Evolutionary conservation across 2,888 invertebrate genomes (phyloP), one percentile per base, ranked within the genome.

Genomic region (Linhomoeus sp.): DNA sequence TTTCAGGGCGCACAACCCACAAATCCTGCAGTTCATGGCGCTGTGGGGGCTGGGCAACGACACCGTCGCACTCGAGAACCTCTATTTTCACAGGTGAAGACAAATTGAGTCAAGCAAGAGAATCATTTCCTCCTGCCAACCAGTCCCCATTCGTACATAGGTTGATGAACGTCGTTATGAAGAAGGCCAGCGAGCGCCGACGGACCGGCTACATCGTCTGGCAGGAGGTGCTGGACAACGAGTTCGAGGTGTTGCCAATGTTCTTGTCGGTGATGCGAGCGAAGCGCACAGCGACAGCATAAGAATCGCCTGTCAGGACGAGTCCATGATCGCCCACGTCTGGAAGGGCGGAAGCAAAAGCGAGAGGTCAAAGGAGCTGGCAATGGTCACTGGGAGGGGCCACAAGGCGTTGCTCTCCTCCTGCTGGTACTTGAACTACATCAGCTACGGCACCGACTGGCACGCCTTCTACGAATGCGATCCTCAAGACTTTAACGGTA

Each of bases 221-320:
- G 82, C 80, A 88, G 71, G 88, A 90, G 71, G 83, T 85, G 1
- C 79, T 80, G 56, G 77, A 79, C 54, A 80, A 84, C 65, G 19
- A 22, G 3, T 22, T 33, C 24, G 17, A 41, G n/a, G 25, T n/a
- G n/a, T n/a, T n/a, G n/a, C n/a, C 2, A 20, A 7, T 24, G 14
- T 19, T 24, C 41, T 17, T 3, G 23, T 23, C 23, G 5, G 3
- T 41, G n/a, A 17, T n/a, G 12, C 5, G n/a, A n/a, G n/a, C n/a
- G n/a, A n/a, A n/a, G n/a, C n/a, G n/a, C n/a, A n/a, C n/a, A n/a
- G n/a, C n/a, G n/a, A n/a, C n/a, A n/a, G n/a, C n/a, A n/a, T n/a
- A n/a, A n/a, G n/a, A n/a, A n/a, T n/a, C n/a, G n/a, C n/a, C n/a
- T n/a, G n/a, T n/a, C 29, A 29, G 29, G 20, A 25, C 20, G 26